These are phyloP conservation scores for Porites evermanni DNA, from an alignment of 92 coral and sea anemone genomes.

Conservation along the genomic window DNA sequence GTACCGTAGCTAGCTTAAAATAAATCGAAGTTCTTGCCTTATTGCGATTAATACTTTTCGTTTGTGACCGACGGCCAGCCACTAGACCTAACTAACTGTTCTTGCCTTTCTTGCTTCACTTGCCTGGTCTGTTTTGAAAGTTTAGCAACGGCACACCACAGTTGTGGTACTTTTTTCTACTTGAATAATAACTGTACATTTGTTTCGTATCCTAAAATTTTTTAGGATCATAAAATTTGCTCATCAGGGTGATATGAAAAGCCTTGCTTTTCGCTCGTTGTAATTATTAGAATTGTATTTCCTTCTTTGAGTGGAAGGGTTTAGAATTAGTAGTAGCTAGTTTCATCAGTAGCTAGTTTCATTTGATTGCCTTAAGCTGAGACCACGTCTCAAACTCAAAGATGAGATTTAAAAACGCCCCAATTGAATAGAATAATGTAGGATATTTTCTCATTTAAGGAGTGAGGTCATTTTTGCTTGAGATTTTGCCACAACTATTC, in stretches of 20 bases:
- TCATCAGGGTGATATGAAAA: background rate
- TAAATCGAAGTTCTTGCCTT: too few species aligned
- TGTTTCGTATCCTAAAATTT: conserved; percentile 1
- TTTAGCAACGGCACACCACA: too few species aligned
- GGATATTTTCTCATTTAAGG: background rate
- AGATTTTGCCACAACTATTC: background rate
- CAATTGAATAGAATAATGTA: background rate
- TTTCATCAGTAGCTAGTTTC: background rate
- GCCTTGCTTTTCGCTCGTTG: background rate
- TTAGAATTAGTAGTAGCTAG: background rate
- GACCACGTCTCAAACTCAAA: background rate
- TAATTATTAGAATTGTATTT: background rate
- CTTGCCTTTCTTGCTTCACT: too few species aligned
- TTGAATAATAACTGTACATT: conserved; percentile 5
- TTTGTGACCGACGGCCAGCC: too few species aligned
- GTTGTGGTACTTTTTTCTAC: background rate
- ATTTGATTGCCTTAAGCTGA: background rate
- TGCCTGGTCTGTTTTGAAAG: too few species aligned
- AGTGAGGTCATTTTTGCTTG: background rate
- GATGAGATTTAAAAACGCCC: background rate
- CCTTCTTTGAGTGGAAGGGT: background rate
- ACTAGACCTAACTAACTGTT: too few species aligned
- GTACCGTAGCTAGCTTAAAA: too few species aligned
- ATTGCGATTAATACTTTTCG: too few species aligned
- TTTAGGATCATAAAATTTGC: background rate